Evolutionary conservation across 2,113 vertebrate genomes (phyloP).

Genomic region (Phalacrocorax carbo): DNA sequence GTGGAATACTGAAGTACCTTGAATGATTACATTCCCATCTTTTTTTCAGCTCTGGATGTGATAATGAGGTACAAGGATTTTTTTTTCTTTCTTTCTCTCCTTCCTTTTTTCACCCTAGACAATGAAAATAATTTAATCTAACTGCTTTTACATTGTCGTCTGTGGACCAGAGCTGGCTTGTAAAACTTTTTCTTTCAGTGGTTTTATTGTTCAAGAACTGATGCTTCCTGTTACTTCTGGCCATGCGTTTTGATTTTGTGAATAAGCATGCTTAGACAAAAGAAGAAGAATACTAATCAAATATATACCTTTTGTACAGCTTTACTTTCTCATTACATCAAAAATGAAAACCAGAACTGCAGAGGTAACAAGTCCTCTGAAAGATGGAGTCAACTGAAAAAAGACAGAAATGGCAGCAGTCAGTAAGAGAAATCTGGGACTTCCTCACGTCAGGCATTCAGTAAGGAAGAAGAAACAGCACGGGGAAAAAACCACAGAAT

Average conservation of each 20-base stretch:
- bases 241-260: conserved; percentile 13
- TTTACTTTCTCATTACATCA: neutral
- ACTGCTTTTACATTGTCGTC: conserved; percentile 33
- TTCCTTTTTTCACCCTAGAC: neutral
- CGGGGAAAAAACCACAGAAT: neutral
- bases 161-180: conserved; percentile 14
- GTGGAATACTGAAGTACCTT: neutral
- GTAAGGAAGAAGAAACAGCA: neutral
- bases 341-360: neutral
- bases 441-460: neutral
- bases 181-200: conserved; percentile 42
- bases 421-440: neutral
- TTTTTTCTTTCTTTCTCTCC: neutral
- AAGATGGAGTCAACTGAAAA: neutral
- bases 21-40: neutral
- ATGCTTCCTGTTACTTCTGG: conserved; percentile 23
- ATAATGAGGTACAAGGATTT: neutral
- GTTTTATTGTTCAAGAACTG: conserved; percentile 45
- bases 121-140: conserved; percentile 23
- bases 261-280: neutral
- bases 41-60: neutral
- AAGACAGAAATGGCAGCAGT: neutral
- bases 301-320: neutral
- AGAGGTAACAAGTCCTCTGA: neutral
- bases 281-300: neutral